These are phyloP conservation scores for Brachylomia viminalis DNA, from an alignment of 2,888 invertebrate genomes.

Conservation along the genomic window DNA sequence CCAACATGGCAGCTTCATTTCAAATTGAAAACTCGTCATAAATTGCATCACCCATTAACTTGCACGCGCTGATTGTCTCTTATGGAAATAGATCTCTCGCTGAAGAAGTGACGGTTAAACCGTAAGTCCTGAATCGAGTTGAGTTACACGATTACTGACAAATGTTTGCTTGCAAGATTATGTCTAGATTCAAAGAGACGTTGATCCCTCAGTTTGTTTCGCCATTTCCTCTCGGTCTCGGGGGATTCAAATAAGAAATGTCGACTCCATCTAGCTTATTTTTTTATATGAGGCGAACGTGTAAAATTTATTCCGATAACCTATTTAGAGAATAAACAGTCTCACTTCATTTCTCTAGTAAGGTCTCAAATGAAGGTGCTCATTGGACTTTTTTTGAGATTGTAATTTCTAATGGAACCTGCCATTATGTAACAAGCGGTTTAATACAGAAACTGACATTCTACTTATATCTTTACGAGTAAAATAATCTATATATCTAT, in stretches of 20 bases:
- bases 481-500: slow-evolving; percentile 35
- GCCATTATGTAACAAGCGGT: slow-evolving; percentile 5
- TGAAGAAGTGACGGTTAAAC: not conserved
- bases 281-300: no score
- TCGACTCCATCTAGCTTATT: no score
- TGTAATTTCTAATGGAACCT: slow-evolving; percentile 13
- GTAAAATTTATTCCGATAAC: not conserved
- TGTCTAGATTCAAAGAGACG: not conserved
- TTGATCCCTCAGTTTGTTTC: not conserved
- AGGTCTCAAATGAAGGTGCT: no score
- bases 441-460: slow-evolving; percentile 19
- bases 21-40: slow-evolving; percentile 4
- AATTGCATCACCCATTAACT: slow-evolving; percentile 23
- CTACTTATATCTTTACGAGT: slow-evolving; percentile 37
- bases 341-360: not conserved
- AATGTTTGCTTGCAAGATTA: not conserved
- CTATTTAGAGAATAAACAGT: not conserved
- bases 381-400: not conserved
- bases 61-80: not conserved
- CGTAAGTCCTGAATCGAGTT: no score
- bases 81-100: not conserved
- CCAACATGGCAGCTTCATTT: slow-evolving; percentile 1
- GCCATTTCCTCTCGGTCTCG: no score
- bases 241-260: no score
- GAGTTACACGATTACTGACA: not conserved